phyloP scores from a whole-genome alignment of 2,888 invertebrate genomes.

The Platycnemis pennipes region DNA sequence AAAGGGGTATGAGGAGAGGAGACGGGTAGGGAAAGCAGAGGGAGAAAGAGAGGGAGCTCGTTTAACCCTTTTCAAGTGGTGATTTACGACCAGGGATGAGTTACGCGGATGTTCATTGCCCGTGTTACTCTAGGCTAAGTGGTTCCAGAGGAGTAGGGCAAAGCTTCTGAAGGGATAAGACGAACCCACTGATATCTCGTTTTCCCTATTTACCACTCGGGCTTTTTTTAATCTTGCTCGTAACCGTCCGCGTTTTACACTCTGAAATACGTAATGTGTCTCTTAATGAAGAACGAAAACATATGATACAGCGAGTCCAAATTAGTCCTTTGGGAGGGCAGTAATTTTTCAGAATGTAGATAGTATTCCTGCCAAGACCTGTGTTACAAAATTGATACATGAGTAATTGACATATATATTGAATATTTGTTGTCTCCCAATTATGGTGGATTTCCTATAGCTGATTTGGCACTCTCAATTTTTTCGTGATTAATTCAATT shows the following conservation, averaged over 20 bases:
- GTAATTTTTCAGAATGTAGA: no score
- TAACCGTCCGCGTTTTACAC: not conserved
- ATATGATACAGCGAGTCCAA: no score
- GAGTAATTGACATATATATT: no score
- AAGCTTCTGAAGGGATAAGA: not conserved
- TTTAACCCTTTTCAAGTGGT: conserved; percentile 2
- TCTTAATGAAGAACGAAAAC: not conserved
- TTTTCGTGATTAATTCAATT: no score
- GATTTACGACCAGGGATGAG: conserved; percentile 46
- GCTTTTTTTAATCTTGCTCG: not conserved
- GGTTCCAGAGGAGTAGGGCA: conserved; percentile 33
- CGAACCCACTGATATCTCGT: not conserved
- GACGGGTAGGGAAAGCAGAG: not conserved
- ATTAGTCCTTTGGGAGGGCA: no score
- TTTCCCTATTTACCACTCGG: not conserved
- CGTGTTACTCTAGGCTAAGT: not conserved
- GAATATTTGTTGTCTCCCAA: no score
- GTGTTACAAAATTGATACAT: no score
- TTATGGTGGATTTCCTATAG: no score
- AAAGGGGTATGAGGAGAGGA: not conserved
- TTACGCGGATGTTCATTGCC: conserved; percentile 25
- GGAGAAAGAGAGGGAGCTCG: not conserved
- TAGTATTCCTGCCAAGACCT: no score
- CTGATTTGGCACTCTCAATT: no score
- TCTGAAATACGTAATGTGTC: not conserved